Base-by-base conservation (phyloP, 92 coral and sea anemone species). In the Actinostola sp. region DNA sequence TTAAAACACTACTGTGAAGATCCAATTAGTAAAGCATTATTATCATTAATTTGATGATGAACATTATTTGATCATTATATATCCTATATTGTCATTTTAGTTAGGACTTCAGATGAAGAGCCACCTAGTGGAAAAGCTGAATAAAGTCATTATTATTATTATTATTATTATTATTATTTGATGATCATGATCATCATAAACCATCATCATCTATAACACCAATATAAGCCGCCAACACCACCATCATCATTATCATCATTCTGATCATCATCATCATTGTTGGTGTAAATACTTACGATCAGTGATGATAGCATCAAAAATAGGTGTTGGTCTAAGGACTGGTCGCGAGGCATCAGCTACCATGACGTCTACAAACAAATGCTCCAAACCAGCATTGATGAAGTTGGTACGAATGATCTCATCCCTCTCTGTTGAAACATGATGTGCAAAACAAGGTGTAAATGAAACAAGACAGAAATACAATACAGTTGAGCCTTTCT, bases 291-390 rank as follows among this genome's bases (percentile, higher is more conserved):
- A 94, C 98, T 91, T 65, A 94, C 98, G 98, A 66, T 94, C 98
- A 52, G 98, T 94, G 30, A 94, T 73, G 23, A 94, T 91, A 31
- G 97, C 97, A 71, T 94, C 98, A 70, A 94, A 94, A 48, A 91
- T 70, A 3, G 97, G 98, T 9, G 57, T 33, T 19, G 82, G 82
- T 67, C 97, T 75, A 21, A 91, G 82, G 16, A 91, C 95, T 34
- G 73, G 84, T 77, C 93, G 73, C 0, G 92, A 87, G 12, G 93
- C 92, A 63, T 94, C 98, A 23, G 95, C 89, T 41, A 94, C 88
- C 29, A 92, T 76, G 41, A 85, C 88, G 57, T 92, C 98, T 25
- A 91, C 81, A 61, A 92, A 94, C 66, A 60, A 71, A 70, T 76
- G 51, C 62, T 71, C 80, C 30, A 94, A 77, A 46, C 87, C 83